Percentiles rank a stretch among this genome's conserved stretches.
phyloP scores from a whole-genome alignment of 2,113 vertebrate genomes.

The Gnathonemus echidnorhynchus region DNA sequence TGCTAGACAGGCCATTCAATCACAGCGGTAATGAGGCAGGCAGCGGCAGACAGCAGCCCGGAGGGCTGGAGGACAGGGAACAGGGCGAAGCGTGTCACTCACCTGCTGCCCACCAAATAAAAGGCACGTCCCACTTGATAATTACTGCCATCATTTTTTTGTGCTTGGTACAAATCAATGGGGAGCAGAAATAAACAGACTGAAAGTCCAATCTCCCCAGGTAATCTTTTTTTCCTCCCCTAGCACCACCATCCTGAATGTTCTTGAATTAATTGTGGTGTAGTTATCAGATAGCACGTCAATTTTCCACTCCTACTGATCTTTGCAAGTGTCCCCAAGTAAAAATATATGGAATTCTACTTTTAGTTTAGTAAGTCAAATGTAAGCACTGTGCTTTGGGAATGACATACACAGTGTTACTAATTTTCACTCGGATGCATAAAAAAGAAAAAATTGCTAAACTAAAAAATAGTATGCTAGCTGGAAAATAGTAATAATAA shows the following conservation, averaged over 20 bases:
- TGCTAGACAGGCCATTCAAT: background rate
- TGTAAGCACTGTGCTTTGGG: background rate
- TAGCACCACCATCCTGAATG: background rate
- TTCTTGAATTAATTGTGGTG: background rate
- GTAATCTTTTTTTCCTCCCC: background rate
- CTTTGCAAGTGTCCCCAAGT: background rate
- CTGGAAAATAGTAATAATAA: background rate
- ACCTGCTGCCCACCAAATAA: background rate
- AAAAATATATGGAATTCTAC: background rate
- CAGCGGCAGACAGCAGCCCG: background rate
- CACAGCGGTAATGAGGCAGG: background rate
- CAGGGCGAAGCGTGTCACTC: constrained; percentile 1
- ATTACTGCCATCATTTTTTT: background rate
- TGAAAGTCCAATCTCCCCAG: background rate
- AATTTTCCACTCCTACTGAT: background rate
- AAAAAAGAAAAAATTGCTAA: background rate
- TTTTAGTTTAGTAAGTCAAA: background rate
- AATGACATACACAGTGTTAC: background rate
- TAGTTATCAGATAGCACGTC: background rate
- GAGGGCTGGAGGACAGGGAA: constrained; percentile 6
- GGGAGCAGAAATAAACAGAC: background rate
- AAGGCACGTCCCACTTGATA: background rate
- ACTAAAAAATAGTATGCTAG: background rate
- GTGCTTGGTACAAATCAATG: background rate
- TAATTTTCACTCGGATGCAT: background rate